Percentiles rank a stretch among this genome's conserved stretches.
These are phyloP conservation scores for Dichetophora obliterata DNA, from an alignment of 2,888 invertebrate species.

Conservation along the genomic window DNA sequence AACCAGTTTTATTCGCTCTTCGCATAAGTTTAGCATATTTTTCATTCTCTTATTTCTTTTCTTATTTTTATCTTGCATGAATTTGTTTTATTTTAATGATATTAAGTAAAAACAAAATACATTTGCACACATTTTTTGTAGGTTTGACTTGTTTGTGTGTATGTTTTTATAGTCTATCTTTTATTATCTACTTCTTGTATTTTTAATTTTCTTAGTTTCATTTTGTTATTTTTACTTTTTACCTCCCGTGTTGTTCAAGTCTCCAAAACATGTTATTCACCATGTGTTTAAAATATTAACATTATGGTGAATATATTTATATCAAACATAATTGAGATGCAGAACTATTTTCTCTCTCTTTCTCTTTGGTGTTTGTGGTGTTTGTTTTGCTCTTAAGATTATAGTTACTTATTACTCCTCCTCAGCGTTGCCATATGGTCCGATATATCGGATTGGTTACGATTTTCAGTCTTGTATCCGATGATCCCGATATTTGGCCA, in stretches of 20 bases:
- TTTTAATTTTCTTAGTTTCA: background rate
- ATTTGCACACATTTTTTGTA: background rate
- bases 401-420: no score
- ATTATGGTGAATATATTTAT: no score
- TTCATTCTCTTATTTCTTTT: background rate
- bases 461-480: no score
- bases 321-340: no score
- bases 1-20: no score
- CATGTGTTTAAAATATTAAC: no score
- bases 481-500: no score
- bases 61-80: background rate
- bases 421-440: no score
- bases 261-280: background rate
- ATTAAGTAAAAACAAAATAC: background rate
- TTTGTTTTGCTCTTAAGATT: no score
- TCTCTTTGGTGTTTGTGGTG: background rate
- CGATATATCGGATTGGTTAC: no score
- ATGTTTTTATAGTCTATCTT: background rate
- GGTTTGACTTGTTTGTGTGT: constrained; percentile 8
- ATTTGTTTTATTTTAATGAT: background rate
- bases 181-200: background rate
- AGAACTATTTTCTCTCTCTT: no score
- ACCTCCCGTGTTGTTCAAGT: background rate
- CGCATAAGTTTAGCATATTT: no score
- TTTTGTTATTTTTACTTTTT: background rate